phyloP scores from a whole-genome alignment of 2,797 vertebrate genomes.

The Hirundo rustica region DNA sequence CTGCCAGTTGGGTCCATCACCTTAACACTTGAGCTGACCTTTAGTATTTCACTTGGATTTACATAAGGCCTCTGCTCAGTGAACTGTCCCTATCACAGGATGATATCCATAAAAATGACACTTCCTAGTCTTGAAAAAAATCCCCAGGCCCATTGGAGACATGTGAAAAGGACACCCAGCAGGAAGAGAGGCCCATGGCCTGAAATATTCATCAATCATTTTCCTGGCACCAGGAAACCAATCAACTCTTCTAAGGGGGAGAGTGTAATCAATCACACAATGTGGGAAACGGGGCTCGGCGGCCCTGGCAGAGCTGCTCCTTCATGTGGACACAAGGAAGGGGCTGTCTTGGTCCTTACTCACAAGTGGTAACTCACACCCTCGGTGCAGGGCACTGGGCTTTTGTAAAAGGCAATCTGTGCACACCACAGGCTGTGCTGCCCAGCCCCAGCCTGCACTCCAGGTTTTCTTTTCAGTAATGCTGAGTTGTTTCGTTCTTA shows the following conservation, averaged over 20 bases:
- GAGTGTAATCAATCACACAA: slow-evolving; percentile 72
- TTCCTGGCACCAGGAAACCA: slow-evolving; percentile 81
- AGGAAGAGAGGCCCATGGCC: slow-evolving; percentile 69
- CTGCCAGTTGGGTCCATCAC: neutral
- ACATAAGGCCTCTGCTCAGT: neutral
- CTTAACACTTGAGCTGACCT: neutral
- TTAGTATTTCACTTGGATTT: slow-evolving; percentile 7
- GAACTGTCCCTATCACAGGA: slow-evolving; percentile 17
- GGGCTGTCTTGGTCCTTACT: neutral
- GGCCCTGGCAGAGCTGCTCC: slow-evolving; percentile 14
- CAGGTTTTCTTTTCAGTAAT: neutral
- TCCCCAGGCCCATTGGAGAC: slow-evolving; percentile 44
- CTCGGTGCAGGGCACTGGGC: neutral
- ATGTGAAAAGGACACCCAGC: slow-evolving; percentile 75
- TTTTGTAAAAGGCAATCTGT: neutral
- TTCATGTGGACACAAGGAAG: slow-evolving; percentile 4
- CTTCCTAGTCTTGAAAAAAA: slow-evolving; percentile 60
- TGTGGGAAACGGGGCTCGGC: slow-evolving; percentile 58
- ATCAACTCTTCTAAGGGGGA: slow-evolving; percentile 74
- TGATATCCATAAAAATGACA: slow-evolving; percentile 69
- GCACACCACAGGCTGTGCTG: neutral
- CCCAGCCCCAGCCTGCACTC: neutral
- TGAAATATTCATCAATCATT: slow-evolving; percentile 82
- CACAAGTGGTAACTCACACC: neutral
- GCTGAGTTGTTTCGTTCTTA: neutral